These are phyloP conservation scores for Rhabdomys dilectus DNA, from an alignment of 2,113 vertebrate species.

Conservation along the genomic window DNA sequence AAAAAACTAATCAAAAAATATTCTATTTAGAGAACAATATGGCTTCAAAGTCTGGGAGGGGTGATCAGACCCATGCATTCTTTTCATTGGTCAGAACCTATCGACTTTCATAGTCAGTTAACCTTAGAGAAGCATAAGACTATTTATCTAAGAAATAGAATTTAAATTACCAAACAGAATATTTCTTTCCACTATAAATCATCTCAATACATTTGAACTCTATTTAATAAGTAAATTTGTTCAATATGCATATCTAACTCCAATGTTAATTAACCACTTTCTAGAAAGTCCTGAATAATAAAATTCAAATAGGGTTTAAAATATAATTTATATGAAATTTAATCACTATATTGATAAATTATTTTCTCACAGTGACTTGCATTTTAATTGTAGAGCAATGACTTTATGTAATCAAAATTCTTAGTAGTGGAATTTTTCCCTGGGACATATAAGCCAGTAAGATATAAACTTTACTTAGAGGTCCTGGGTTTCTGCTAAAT, in stretches of 20 bases:
- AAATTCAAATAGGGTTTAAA: constrained; percentile 72
- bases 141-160: constrained; percentile 76
- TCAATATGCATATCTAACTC: constrained; percentile 66
- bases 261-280: constrained; percentile 69
- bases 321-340: constrained; percentile 72
- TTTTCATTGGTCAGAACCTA: constrained; percentile 38
- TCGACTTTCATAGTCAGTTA: constrained; percentile 62
- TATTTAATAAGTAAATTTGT: constrained; percentile 77
- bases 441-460: neutral
- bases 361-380: constrained; percentile 59
- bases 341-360: constrained; percentile 65
- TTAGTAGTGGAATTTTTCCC: constrained; percentile 18
- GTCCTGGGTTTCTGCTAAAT: neutral
- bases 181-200: constrained; percentile 64
- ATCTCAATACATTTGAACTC: constrained; percentile 57
- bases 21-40: constrained; percentile 26
- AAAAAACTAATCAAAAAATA: neutral
- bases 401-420: constrained; percentile 24
- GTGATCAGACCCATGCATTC: neutral
- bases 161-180: constrained; percentile 67
- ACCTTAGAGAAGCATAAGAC: constrained; percentile 58
- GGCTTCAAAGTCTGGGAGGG: neutral
- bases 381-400: constrained; percentile 63
- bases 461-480: neutral
- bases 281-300: constrained; percentile 65